Conservation (phyloP, 2,888 invertebrate species). For the Blastobasis lacticolella region DNA sequence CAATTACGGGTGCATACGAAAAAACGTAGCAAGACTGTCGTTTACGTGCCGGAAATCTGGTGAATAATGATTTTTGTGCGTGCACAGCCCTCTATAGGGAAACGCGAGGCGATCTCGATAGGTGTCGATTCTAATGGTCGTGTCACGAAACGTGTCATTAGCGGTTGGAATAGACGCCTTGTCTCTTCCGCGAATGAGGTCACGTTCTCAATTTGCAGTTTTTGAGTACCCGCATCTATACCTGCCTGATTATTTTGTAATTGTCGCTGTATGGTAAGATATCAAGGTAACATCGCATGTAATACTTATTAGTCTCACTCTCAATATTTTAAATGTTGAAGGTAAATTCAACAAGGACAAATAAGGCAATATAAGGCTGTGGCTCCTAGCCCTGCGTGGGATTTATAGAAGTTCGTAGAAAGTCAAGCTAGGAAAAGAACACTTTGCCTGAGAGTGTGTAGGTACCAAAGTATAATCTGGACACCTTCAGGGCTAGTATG, state of each 20-base stretch:
- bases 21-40: slow-evolving; percentile 6
- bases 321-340: too few species aligned
- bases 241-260: neutral
- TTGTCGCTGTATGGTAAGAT: too few species aligned
- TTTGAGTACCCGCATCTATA: neutral
- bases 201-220: slow-evolving; percentile 6
- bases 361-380: too few species aligned
- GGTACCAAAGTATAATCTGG: too few species aligned
- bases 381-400: too few species aligned
- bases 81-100: slow-evolving; percentile 18
- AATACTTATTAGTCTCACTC: too few species aligned
- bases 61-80: slow-evolving; percentile 51
- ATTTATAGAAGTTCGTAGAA: too few species aligned
- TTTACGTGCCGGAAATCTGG: slow-evolving; percentile 11
- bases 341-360: too few species aligned
- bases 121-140: slow-evolving; percentile 33
- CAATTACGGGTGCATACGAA: slow-evolving; percentile 1
- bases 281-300: too few species aligned
- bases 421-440: too few species aligned
- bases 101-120: slow-evolving; percentile 12
- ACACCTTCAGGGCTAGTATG: too few species aligned
- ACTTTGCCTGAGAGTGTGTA: too few species aligned
- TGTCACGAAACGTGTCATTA: slow-evolving; percentile 38
- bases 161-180: slow-evolving; percentile 3
- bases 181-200: slow-evolving; percentile 17